Base-by-base conservation (phyloP, 2,113 vertebrate species). In the Oceanodroma tethys region DNA sequence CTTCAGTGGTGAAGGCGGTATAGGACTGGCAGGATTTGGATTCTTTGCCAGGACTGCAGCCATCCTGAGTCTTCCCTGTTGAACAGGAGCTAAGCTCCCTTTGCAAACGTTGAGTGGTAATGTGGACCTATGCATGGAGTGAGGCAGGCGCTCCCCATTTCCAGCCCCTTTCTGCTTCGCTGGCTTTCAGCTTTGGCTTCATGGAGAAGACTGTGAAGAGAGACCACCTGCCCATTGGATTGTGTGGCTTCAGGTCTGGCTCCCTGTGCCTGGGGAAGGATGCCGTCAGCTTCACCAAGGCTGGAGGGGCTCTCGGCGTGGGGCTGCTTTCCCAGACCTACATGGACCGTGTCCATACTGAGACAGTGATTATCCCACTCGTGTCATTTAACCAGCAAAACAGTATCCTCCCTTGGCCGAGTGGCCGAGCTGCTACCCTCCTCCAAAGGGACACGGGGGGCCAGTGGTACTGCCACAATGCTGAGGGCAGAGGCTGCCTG, bases 181-280 rank as follows among this genome's bases (percentile, higher is more conserved):
- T 26, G 47, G 26, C 48, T 96, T 96, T 74, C 97, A 99, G 98
- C 96, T 99, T 99, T 96, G 98, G 98, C 58, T 99, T 99, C 90
- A 98, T 97, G 66, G 98, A 99, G 65, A 98, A 99, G 94, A 97
- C 98, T 59, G 96, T 96, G 30, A 97, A 96, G 50, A 98, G 95
- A 80, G 96, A 95, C 85, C 98, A 98, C 63, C 97, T 95, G 68
- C 97, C 98, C 86, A 98, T 98, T 16, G 98, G 98, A 3, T 96
- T 98, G 60, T 99, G 98, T 38, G 98, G 98, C 53, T 99, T 99
- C 97, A 99, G 99, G 95, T 98, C 98, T 6, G 98, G 98, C 65
- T 99, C 98, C 74, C 99, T 98, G 98, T 96, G 98, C 3, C 96
- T 99, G 71, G 98, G 98, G 70, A 98, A 98, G 20, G 99, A 99